Evolutionary conservation across 2,888 invertebrate species (phyloP).

Genomic region (Limenitis camilla): DNA sequence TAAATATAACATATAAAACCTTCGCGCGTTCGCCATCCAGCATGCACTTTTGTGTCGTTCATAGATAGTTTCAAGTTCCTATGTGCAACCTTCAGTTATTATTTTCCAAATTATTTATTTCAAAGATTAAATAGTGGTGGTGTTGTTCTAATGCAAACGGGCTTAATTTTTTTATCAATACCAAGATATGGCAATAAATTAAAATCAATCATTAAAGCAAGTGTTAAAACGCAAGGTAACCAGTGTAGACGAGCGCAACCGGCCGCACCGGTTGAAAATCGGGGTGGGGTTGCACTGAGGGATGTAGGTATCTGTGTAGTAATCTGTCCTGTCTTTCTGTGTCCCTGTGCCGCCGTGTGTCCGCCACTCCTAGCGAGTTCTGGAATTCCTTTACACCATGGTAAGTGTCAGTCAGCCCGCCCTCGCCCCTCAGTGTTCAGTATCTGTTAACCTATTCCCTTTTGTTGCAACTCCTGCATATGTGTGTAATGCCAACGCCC

Average conservation of each 20-base stretch:
- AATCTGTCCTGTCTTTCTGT: slow-evolving; percentile 79
- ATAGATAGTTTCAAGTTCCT: slow-evolving; percentile 33
- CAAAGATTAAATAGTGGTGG: slow-evolving; percentile 43
- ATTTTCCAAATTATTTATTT: slow-evolving; percentile 21
- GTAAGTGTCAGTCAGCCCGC: slow-evolving; percentile 89
- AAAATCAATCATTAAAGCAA: slow-evolving; percentile 44
- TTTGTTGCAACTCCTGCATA: slow-evolving; percentile 74
- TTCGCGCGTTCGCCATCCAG: slow-evolving; percentile 52
- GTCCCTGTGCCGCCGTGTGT: slow-evolving; percentile 81
- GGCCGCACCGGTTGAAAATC: slow-evolving; percentile 61
- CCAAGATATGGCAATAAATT: slow-evolving; percentile 33
- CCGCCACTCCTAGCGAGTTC: slow-evolving; percentile 93
- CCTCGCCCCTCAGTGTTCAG: slow-evolving; percentile 76
- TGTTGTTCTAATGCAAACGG: slow-evolving; percentile 74
- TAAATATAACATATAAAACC: slow-evolving; percentile 44
- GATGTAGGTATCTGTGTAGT: slow-evolving; percentile 77
- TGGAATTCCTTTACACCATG: slow-evolving; percentile 99
- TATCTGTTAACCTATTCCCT: slow-evolving; percentile 72
- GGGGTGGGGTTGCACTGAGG: slow-evolving; percentile 75
- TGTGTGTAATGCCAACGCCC: slow-evolving; percentile 70
- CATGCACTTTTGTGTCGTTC: slow-evolving; percentile 42
- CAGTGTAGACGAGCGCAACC: slow-evolving; percentile 67
- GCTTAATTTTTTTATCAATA: slow-evolving; percentile 52
- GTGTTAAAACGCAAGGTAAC: slow-evolving; percentile 73
- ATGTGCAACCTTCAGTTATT: slow-evolving; percentile 48